Evolutionary conservation across 2,888 invertebrate species (phyloP), one percentile per base, ranked within the genome.

Genomic region (Ochlodes sylvanus): DNA sequence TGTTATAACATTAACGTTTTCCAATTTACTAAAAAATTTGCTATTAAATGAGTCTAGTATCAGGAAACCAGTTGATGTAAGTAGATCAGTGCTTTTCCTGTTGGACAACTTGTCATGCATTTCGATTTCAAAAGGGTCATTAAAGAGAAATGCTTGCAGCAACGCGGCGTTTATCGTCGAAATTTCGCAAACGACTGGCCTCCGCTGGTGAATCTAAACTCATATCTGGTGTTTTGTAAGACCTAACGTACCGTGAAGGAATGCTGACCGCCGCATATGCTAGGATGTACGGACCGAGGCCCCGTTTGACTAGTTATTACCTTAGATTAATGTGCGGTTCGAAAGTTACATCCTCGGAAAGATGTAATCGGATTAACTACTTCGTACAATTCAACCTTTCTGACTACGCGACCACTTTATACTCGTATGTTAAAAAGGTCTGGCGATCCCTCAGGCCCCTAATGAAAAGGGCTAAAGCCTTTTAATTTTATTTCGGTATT

Each of bases 151-250:
- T 58, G 57, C 38, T 58, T 21, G 50, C 7, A 15, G 15, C 34
- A 65, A 44, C 17, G 34, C 34, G 57, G 38, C 47, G 57, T 52
- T 66, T 61, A 67, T 61, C 63, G 66, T 66, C 44, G 63, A 66
- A 58, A 69, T 77, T 78, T 77, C 73, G 74, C 71, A 76, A 79
- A 70, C 73, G 66, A 67, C 71, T 71, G 73, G 74, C 72, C 70
- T 61, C 61, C 47, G 21, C 69, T 71, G 68, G 68, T 72, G 70
- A 69, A 72, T 75, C 81, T 84, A 83, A 80, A 77, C 77, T 79
- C 81, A 81, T 82, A 83, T 84, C 79, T 77, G 75, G 74, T 73
- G 83, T 90, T 84, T 87, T 85, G 90, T 79, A 90, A 89, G 80
- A 73, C 27, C 75, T 79, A 75, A 65, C 79, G 77, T 81, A 82